Conservation (phyloP, 2,888 invertebrate genomes). For the Lottia gigantea region DNA sequence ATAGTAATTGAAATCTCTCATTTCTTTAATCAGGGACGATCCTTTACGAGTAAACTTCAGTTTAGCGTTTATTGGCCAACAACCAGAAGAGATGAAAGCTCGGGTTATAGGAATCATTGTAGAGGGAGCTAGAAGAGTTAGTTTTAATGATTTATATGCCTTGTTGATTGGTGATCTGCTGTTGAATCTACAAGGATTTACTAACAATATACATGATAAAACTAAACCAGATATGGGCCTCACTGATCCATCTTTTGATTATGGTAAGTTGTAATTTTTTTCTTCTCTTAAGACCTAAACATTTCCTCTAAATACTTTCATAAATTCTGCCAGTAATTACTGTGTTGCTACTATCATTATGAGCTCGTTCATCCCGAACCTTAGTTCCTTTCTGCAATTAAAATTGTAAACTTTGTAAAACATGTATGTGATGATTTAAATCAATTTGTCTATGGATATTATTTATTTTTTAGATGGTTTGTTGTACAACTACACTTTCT, state of each 20-base stretch:
- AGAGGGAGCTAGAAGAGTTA: constrained; percentile 18
- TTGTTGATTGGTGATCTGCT: constrained; percentile 30
- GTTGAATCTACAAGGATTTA: constrained; percentile 28
- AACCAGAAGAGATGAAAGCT: constrained; percentile 21
- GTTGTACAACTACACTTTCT: constrained; percentile 28
- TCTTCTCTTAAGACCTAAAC: too few relatives aligned
- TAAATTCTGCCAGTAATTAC: too few relatives aligned
- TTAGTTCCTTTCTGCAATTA: too few relatives aligned
- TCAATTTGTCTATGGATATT: background rate
- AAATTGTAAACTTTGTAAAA: too few relatives aligned
- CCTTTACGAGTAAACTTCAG: constrained; percentile 50
- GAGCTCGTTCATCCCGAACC: too few relatives aligned
- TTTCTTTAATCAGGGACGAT: constrained; percentile 36
- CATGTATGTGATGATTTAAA: too few relatives aligned
- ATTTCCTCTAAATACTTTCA: too few relatives aligned
- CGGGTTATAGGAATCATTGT: constrained; percentile 20
- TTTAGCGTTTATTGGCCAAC: constrained; percentile 43
- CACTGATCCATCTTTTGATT: constrained; percentile 20
- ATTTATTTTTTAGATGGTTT: constrained; percentile 26
- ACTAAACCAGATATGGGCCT: background rate
- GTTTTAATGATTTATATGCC: constrained; percentile 19
- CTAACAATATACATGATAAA: constrained; percentile 18
- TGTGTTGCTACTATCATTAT: too few relatives aligned
- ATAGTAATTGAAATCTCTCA: too few relatives aligned
- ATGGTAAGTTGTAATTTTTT: constrained; percentile 19